Evolutionary conservation across 64 coral and sea anemone genomes (phyloP), one percentile per base, ranked within the genome.

Genomic region (Stichodactyla helianthus): DNA sequence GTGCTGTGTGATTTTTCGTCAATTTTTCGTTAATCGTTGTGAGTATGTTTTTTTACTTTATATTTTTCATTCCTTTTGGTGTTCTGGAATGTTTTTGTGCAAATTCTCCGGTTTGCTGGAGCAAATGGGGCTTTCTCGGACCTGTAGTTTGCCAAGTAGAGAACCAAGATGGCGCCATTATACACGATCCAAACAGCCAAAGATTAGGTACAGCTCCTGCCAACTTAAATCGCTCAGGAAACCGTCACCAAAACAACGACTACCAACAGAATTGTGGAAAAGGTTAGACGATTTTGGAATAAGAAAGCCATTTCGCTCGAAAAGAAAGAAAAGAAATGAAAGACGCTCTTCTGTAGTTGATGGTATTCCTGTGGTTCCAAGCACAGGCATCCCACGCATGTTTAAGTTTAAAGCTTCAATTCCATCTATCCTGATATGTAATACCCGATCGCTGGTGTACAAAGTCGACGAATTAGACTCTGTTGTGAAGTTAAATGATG

Each of bases 401-500:
- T 63, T 63, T 63, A 63, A 63, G 60, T 63, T 63, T 14, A 63
- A 63, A 63, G 60, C 60, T 63, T 63, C 60, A 63, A 63, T 63
- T 18, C 68, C 86, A 51, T 77, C 67, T 53, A 63, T 87, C 15
- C 52, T 87, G 65, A 51, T 87, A 18, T 35, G 86, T 51, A 87
- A 87, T 50, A 53, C 50, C 27, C 86, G 68, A 54, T 87, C 86
- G 19, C 70, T 87, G 16, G 64, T 61, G 26, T 65, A 63, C 44
- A 87, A 87, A 87, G 51, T 87, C 67, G 50, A 51, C 51, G 86
- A 87, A 65, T 51, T 77, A 25, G 55, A 79, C n/a, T 53, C 55
- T 10, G 86, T 87, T n/a, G 85, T 83, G 52, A 83, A 25, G 51
- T 51, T 55, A 51, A 83, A 83, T 83, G 50, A 83, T 83, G 81